phyloP scores from a whole-genome alignment of 2,888 invertebrate genomes.

The Drosophila lutescens region DNA sequence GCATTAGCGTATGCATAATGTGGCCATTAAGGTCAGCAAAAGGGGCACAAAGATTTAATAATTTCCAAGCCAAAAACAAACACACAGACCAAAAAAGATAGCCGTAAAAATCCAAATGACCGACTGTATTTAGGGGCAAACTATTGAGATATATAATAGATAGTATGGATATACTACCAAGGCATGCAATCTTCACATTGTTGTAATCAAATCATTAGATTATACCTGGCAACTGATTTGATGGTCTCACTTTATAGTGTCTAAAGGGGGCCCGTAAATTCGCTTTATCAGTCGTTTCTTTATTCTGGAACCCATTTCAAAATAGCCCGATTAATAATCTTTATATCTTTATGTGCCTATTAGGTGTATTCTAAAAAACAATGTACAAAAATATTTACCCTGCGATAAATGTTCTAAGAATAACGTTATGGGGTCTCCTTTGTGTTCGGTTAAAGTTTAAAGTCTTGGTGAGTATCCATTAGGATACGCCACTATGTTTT shows the following conservation, averaged over 20 bases:
- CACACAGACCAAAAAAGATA: background rate
- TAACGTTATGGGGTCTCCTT: background rate
- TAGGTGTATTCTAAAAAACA: constrained; percentile 7
- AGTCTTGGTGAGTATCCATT: background rate
- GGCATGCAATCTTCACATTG: constrained; percentile 19
- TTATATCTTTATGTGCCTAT: constrained; percentile 28
- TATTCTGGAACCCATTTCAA: constrained; percentile 4
- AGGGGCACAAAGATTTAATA: constrained; percentile 30
- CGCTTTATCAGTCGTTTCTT: constrained; percentile 3
- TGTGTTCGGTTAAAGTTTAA: background rate
- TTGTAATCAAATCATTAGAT: constrained; percentile 29
- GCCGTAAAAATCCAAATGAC: constrained; percentile 5
- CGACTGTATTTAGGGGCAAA: constrained; percentile 1
- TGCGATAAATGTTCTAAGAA: constrained; percentile 18
- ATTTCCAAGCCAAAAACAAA: constrained; percentile 34
- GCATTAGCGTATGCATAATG: constrained; percentile 31
- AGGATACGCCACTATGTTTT: background rate
- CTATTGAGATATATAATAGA: background rate
- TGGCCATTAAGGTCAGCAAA: constrained; percentile 63
- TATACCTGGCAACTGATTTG: constrained; percentile 14
- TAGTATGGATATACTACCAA: too few species aligned
- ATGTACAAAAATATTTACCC: constrained; percentile 23
- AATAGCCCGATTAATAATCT: constrained; percentile 24
- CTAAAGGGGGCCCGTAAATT: background rate
- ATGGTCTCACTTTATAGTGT: background rate